A percentile compares a stretch with the other conserved stretches of the same genome.
Evolutionary conservation across 2,888 invertebrate genomes (phyloP).

Genomic region (Galeopsomyia nigrocyanea): DNA sequence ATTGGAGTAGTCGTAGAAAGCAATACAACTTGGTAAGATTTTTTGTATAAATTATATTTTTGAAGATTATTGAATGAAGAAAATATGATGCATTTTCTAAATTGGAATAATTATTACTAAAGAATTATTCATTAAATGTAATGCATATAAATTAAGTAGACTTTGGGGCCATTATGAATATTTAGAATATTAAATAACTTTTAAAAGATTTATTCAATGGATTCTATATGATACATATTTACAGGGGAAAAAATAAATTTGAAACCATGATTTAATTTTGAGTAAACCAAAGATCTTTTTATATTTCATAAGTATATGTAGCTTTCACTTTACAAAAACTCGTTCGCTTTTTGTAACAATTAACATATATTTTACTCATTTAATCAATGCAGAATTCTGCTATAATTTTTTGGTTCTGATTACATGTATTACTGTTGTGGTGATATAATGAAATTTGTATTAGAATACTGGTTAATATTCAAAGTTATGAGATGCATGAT

Average conservation of each 20-base stretch:
- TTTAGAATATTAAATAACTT: slow-evolving; percentile 20
- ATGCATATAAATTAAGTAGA: too few species aligned
- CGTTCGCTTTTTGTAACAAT: too few species aligned
- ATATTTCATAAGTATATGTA: background rate
- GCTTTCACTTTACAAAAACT: too few species aligned
- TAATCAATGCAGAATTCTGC: background rate
- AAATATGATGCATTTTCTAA: slow-evolving; percentile 19
- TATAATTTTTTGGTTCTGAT: background rate
- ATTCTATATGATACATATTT: slow-evolving; percentile 53
- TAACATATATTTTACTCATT: background rate
- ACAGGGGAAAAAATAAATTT: slow-evolving; percentile 41
- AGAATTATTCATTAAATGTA: too few species aligned
- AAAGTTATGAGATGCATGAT: slow-evolving; percentile 4
- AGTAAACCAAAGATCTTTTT: slow-evolving; percentile 5
- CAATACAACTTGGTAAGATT: slow-evolving; percentile 61
- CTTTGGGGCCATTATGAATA: background rate
- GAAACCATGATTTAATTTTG: background rate
- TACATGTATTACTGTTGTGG: slow-evolving; percentile 8
- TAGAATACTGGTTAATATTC: too few species aligned
- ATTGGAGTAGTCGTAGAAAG: slow-evolving; percentile 62
- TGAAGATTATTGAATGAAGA: slow-evolving; percentile 6
- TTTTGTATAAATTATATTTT: slow-evolving; percentile 27
- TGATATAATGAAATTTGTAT: background rate
- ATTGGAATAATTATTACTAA: too few species aligned
- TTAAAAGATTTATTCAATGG: slow-evolving; percentile 9